Conservation (phyloP, 2,797 vertebrate genomes). For the Aeoliscus strigatus region DNA sequence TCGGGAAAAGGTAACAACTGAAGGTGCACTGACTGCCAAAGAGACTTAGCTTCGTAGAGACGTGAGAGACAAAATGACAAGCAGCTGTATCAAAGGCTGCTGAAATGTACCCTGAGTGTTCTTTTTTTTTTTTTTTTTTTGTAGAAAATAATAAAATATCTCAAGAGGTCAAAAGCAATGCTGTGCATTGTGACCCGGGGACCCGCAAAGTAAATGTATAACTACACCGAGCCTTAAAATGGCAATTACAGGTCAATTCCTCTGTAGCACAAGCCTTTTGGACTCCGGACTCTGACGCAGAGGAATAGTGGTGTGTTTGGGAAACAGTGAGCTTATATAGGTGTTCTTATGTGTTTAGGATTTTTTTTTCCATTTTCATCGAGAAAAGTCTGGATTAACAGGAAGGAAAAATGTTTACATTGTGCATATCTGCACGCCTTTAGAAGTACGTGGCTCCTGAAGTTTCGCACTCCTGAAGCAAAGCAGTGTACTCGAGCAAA, state of each 20-base stretch:
- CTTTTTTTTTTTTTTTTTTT: slow-evolving; percentile 61
- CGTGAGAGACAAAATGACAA: slow-evolving; percentile 48
- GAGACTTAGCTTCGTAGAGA: slow-evolving; percentile 76
- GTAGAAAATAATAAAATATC: slow-evolving; percentile 32
- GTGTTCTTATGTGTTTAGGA: slow-evolving; percentile 50
- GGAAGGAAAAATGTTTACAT: slow-evolving; percentile 91
- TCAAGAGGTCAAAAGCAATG: slow-evolving; percentile 63
- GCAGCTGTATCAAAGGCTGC: slow-evolving; percentile 44
- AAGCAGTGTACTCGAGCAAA: slow-evolving; percentile 64
- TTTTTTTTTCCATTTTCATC: slow-evolving; percentile 80
- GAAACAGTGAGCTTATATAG: slow-evolving; percentile 68
- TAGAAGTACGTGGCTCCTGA: slow-evolving; percentile 74
- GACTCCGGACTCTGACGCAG: slow-evolving; percentile 80
- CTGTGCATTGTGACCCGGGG: slow-evolving; percentile 83
- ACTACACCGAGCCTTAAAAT: slow-evolving; percentile 83
- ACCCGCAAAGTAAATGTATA: slow-evolving; percentile 71
- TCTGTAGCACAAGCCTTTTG: slow-evolving; percentile 87
- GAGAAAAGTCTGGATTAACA: slow-evolving; percentile 85
- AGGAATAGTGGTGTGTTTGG: slow-evolving; percentile 72
- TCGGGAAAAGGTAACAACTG: slow-evolving; percentile 97
- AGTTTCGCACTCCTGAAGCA: slow-evolving; percentile 61
- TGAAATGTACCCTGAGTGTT: slow-evolving; percentile 52
- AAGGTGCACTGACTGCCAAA: slow-evolving; percentile 80
- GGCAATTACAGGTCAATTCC: slow-evolving; percentile 81
- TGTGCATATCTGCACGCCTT: slow-evolving; percentile 89